Evolutionary conservation across 2,888 invertebrate species (phyloP), one percentile per base, ranked within the genome.

Genomic region (Diarsia mendica): DNA sequence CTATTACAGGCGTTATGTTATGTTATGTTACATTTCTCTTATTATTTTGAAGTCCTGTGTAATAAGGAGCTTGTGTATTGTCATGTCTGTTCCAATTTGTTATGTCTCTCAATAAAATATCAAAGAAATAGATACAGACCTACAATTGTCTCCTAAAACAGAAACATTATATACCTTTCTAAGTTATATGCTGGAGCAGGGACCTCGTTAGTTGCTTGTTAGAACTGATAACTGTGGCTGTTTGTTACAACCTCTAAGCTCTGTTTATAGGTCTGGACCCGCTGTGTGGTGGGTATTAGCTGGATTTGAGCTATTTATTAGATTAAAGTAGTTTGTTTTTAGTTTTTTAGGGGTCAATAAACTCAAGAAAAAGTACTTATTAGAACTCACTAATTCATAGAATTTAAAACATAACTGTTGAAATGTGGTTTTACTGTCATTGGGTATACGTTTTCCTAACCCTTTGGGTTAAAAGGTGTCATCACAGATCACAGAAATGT

Each of bases 151-250:
- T 28, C 15, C 10, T 67, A 65, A 83, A 72, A 49, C 39, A 65
- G 23, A 55, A 83, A 70, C 13, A 39, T 66, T 44, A 58, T 28
- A 82, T 66, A 61, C 5, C 49, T 53, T 66, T 13, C 13, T n/a
- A 63, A 23, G 64, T 55, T 65, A 67, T 64, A 15, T 13, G n/a
- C 15, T 33, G 39, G 70, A 67, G 44, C 23, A 33, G 51, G 49
- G 28, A 18, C 48, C 80, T 86, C 84, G 84, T 80, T 84, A 77
- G 80, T 23, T 4, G 70, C 86, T 83, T 86, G 84, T 83, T 86
- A 80, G 76, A 73, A 73, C 66, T 72, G 65, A 80, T 72, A 76
- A 67, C 80, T 77, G 67, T 28, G 46, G n/a, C 9, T 9, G 69
- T n/a, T 78, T 9, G 79, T 77, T 69, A 75, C 60, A 8, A 33